A percentile compares a stretch with the other conserved stretches of the same genome.
Evolutionary conservation across 2,888 invertebrate species (phyloP).

Genomic region (Drosophila acutilabella): DNA sequence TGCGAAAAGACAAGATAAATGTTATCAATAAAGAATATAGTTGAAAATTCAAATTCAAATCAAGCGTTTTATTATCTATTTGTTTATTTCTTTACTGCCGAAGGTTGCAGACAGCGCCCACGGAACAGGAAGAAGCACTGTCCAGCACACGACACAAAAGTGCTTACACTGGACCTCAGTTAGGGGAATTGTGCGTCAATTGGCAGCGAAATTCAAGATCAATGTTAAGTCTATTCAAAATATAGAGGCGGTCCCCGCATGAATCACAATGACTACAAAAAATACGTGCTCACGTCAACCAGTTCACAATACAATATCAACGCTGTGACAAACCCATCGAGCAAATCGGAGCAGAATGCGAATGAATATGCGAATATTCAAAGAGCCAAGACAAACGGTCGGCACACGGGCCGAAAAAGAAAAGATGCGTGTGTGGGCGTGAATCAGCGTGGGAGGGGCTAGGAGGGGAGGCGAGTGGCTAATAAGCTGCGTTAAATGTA

Average conservation of each 20-base stretch:
- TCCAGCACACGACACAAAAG: slow-evolving; percentile 1
- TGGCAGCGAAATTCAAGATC: slow-evolving; percentile 74
- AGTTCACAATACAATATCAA: slow-evolving; percentile 10
- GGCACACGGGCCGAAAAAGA: slow-evolving; percentile 16
- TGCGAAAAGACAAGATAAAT: slow-evolving; percentile 74
- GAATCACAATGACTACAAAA: slow-evolving; percentile 72
- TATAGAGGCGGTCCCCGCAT: slow-evolving; percentile 47
- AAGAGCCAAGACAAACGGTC: slow-evolving; percentile 37
- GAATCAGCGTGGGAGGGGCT: not conserved
- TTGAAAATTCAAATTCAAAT: slow-evolving; percentile 71
- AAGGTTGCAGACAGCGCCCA: slow-evolving; percentile 37
- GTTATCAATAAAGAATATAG: slow-evolving; percentile 82
- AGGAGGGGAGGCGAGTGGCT: not conserved
- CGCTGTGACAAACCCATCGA: slow-evolving; percentile 42
- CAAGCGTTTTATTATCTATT: not conserved
- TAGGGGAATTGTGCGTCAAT: slow-evolving; percentile 49
- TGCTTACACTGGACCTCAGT: slow-evolving; percentile 26
- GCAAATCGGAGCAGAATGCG: slow-evolving; percentile 33
- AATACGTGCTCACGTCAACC: slow-evolving; percentile 35
- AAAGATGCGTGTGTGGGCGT: slow-evolving; percentile 43
- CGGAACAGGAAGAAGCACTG: slow-evolving; percentile 69
- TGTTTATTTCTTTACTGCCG: slow-evolving; percentile 37
- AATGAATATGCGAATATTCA: slow-evolving; percentile 16
- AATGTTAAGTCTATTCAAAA: slow-evolving; percentile 61
- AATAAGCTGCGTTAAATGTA: slow-evolving; percentile 57